Base-by-base conservation (phyloP, 1,140 invertebrate species). In the Leguminivora glycinivorella region DNA sequence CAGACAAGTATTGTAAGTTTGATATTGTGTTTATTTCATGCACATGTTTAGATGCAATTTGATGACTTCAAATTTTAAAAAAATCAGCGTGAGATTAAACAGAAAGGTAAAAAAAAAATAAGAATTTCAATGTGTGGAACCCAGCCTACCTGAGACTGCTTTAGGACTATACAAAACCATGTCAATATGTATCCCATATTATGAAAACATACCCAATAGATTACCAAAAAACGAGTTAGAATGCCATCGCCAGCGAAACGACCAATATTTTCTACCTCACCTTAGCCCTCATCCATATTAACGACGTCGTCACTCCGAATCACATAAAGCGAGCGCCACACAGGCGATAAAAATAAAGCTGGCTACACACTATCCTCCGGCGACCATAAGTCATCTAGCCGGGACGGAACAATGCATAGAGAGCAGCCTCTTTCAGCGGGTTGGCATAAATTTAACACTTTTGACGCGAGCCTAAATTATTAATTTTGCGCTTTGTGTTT, bases 361-460 rank as follows among this genome's bases (percentile, higher is more conserved):
- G 10, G 22, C 9, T 68, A 24, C 40, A 43, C 25, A 47, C 67
- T 43, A 40, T 26, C 67, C 67, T 68, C 34, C 10, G 67, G 67
- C 67, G 67, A 47, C 67, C 67, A 68, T 68, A 68, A 68, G 67
- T 68, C 67, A 68, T 47, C 40, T 34, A 24, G 24, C 14, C 47
- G 47, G 67, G 67, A 68, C 67, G 67, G 67, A 19, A 68, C 67
- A 68, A 68, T 68, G 67, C 67, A 68, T 68, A 68, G 34, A 68
- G 26, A 68, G 40, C 34, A 68, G 38, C 22, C 67, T 26, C 31
- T 68, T 68, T 68, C 67, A 68, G n/a, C 67, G 38, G 40, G 17
- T 5, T 17, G 58, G 58, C 58, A 63, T 63, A 63, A 63, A 63
- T 63, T 63, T 63, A 17, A 29, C 26, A 63, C 58, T 63, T 63